phyloP scores from a whole-genome alignment of 2,797 vertebrate species.

The Antrozous pallidus region DNA sequence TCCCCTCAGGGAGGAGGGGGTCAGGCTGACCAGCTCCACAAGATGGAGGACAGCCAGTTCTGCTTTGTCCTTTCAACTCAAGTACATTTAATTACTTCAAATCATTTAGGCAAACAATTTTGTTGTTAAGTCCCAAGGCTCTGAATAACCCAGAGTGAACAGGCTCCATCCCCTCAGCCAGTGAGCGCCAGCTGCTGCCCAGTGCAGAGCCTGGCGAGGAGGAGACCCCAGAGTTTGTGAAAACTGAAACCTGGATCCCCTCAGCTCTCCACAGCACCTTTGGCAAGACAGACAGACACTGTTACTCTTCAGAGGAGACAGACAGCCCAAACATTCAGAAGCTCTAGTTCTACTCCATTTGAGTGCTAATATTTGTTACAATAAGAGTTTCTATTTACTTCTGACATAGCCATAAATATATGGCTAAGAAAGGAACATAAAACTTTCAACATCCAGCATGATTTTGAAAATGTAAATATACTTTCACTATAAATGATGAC shows the following conservation, averaged over 20 bases:
- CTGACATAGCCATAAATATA: neutral
- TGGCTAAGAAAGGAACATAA: neutral
- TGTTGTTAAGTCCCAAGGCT: neutral
- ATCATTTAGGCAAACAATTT: neutral
- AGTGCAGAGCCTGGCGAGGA: neutral
- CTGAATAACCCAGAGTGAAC: neutral
- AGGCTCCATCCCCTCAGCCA: neutral
- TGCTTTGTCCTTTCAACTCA: no score
- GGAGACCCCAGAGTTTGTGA: neutral
- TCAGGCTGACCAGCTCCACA: no score
- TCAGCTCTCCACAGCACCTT: neutral
- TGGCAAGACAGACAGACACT: neutral
- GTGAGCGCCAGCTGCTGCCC: neutral
- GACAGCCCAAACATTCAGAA: neutral
- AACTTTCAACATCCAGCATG: neutral
- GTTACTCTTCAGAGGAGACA: neutral
- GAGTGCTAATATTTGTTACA: neutral
- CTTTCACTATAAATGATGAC: neutral
- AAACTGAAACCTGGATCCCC: neutral
- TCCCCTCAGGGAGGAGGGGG: no score
- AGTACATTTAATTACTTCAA: neutral
- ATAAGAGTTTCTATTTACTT: neutral
- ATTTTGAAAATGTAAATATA: neutral
- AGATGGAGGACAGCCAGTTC: no score
- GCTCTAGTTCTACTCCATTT: neutral